These are phyloP conservation scores for Xanthia togata DNA, from an alignment of 2,888 invertebrate genomes.

Conservation along the genomic window DNA sequence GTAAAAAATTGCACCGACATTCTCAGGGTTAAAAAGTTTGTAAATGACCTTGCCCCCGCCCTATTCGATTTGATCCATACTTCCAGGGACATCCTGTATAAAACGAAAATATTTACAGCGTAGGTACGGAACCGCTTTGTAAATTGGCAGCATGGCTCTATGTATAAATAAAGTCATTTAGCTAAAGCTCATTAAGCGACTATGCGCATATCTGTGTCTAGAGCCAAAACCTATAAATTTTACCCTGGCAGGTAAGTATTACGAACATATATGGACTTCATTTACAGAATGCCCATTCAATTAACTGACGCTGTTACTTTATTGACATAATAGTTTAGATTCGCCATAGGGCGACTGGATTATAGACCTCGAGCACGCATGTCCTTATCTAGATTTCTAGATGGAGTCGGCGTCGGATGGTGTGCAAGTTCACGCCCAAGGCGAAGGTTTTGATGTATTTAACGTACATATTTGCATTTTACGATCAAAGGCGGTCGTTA, in stretches of 20 bases:
- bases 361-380: conserved; percentile 79
- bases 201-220: conserved; percentile 16
- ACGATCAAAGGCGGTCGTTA: conserved; percentile 44
- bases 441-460: conserved; percentile 70
- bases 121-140: conserved; percentile 2
- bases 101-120: neutral
- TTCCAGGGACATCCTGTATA: too few relatives aligned
- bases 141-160: neutral
- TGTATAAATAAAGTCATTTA: conserved; percentile 20
- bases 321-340: conserved; percentile 79
- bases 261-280: conserved; percentile 63
- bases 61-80: too few relatives aligned
- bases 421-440: conserved; percentile 75
- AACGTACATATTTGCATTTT: conserved; percentile 57
- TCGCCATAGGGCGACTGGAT: conserved; percentile 70
- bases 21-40: too few relatives aligned
- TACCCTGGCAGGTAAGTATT: conserved; percentile 34
- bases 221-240: conserved; percentile 37
- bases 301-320: conserved; percentile 77
- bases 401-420: conserved; percentile 69
- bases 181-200: conserved; percentile 29
- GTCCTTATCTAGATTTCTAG: conserved; percentile 77
- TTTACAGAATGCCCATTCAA: conserved; percentile 75
- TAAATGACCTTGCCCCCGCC: too few relatives aligned
- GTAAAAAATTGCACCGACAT: too few relatives aligned